A percentile compares a stretch with the other conserved stretches of the same genome.
phyloP scores from a whole-genome alignment of 2,888 invertebrate species.

The Apodemia duryi region DNA sequence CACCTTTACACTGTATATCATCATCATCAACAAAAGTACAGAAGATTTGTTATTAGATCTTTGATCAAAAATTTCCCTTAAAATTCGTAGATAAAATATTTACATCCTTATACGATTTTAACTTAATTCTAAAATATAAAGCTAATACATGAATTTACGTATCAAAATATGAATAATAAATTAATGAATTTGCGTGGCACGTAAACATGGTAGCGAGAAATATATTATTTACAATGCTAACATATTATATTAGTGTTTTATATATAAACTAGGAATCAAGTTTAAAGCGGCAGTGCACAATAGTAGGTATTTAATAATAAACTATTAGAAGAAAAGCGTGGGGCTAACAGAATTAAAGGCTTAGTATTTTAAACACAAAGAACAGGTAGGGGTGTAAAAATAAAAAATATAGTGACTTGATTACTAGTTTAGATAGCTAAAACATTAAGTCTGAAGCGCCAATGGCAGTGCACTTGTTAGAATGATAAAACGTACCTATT shows the following conservation, averaged over 20 bases:
- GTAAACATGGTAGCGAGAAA: conserved; percentile 33
- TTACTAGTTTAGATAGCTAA: conserved; percentile 4
- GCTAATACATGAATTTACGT: conserved; percentile 68
- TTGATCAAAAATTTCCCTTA: conserved; percentile 1
- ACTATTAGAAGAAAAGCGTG: not conserved
- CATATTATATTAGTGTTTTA: conserved; percentile 2
- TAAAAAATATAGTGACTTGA: not conserved
- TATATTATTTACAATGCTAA: conserved; percentile 33
- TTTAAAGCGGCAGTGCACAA: not conserved
- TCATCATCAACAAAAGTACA: not conserved
- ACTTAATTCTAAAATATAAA: conserved; percentile 64
- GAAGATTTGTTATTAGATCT: not conserved
- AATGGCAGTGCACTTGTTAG: conserved; percentile 6
- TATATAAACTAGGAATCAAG: conserved; percentile 1
- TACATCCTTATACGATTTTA: conserved; percentile 65
- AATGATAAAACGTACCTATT: conserved; percentile 16
- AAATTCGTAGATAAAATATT: conserved; percentile 49
- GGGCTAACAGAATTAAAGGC: not conserved
- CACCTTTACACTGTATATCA: not conserved
- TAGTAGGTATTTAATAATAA: not conserved
- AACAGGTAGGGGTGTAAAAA: not conserved
- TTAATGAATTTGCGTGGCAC: conserved; percentile 75
- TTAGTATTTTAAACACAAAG: not conserved
- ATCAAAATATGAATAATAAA: conserved; percentile 71
- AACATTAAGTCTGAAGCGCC: not conserved